Conservation (phyloP, 2,888 invertebrate species). For the Philereme transversata region DNA sequence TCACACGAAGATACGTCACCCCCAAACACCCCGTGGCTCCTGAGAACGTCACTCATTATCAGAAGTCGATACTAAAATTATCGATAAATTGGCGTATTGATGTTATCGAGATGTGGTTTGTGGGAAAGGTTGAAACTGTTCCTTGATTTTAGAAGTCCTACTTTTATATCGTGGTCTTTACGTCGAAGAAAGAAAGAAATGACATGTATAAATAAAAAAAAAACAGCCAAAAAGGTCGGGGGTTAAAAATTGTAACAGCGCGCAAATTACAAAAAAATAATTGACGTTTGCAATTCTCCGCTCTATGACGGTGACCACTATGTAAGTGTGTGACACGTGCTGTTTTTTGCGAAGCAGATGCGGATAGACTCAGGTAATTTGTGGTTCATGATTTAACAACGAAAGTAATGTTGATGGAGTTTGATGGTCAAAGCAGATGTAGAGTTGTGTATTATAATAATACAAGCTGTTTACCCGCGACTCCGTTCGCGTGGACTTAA, state of each 20-base stretch:
- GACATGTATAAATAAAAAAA: too few relatives aligned
- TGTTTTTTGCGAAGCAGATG: constrained; percentile 47
- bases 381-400: constrained; percentile 5
- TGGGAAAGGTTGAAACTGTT: constrained; percentile 58
- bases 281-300: too few relatives aligned
- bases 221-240: too few relatives aligned
- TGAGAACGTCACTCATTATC: constrained; percentile 77
- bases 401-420: constrained; percentile 8
- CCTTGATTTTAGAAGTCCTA: constrained; percentile 44
- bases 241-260: too few relatives aligned
- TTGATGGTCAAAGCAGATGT: constrained; percentile 10
- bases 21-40: constrained; percentile 66
- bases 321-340: constrained; percentile 39
- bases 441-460: background rate
- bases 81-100: constrained; percentile 70
- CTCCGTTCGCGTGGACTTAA: too few relatives aligned
- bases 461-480: too few relatives aligned
- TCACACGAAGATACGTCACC: constrained; percentile 77
- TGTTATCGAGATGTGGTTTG: constrained; percentile 68
- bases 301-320: too few relatives aligned
- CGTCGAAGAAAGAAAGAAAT: too few relatives aligned
- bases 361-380: constrained; percentile 21
- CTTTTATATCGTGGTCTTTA: background rate
- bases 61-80: constrained; percentile 53
- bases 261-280: too few relatives aligned